Base-by-base conservation (phyloP, 2,888 invertebrate genomes). In the Erebia palarica region DNA sequence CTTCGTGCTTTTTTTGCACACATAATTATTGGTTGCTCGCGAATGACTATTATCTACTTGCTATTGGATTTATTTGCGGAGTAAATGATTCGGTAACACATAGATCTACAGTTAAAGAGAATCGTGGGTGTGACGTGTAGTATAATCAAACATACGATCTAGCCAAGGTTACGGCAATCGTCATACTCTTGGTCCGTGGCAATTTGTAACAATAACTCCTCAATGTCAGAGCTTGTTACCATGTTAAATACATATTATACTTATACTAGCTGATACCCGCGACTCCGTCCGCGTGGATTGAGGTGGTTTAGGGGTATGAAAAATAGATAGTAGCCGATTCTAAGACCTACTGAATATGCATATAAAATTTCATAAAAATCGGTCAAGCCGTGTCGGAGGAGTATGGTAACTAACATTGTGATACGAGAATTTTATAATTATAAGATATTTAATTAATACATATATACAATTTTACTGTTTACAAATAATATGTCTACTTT, bases 111-210 rank as follows among this genome's bases (percentile, higher is more conserved):
- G 64, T 74, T 82, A 84, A 80, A 81, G 83, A 83, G 84, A 86
- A 87, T 87, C 82, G 82, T 83, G 83, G 78, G 82, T 83, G 82
- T 88, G 88, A 89, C 88, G 89, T 84, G 79, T 79, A 78, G 78
- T 82, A 84, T 86, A 88, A 89, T 87, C 85, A 87, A 90, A 91
- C 89, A 90, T 82, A 89, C 86, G 84, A 87, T 86, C 82, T 82
- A 79, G 78, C 86, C 91, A 91, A 91, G 91, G 92, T 86, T 87
- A 83, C 81, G 78, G 77, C 76, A 82, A 79, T 85, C 88, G 90
- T 89, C 90, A 89, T 82, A 82, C 84, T 80, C 83, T 78, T 79
- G 83, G 80, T 81, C 83, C 85, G 83, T 80, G 82, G 85, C 84
- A 84, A 86, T 86, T 80, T 86, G 87, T 84, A 88, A 90, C 89